These are phyloP conservation scores for Amphipoea lucens DNA, from an alignment of 2,888 invertebrate genomes.

Conservation along the genomic window DNA sequence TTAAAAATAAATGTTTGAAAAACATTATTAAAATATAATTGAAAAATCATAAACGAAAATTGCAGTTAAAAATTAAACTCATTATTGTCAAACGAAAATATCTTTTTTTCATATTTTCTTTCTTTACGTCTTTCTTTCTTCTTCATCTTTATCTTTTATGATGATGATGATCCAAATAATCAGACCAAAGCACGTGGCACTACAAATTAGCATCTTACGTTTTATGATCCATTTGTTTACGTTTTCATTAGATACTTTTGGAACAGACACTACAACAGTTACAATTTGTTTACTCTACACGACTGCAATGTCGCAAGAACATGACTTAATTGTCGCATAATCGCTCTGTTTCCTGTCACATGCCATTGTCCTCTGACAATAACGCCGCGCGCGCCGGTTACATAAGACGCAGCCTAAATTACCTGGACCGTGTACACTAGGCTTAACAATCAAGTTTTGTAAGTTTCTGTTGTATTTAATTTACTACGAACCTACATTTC, in stretches of 20 bases:
- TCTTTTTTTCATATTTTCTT: too few relatives aligned
- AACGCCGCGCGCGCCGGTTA: conserved; percentile 64
- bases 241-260: not conserved
- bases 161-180: not conserved
- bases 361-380: conserved; percentile 80
- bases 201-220: not conserved
- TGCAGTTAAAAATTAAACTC: not conserved
- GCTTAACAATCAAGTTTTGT: conserved; percentile 37
- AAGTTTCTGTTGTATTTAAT: conserved; percentile 22
- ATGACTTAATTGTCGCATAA: conserved; percentile 72
- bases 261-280: not conserved
- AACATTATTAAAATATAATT: not conserved
- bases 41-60: not conserved
- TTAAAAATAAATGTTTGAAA: too few relatives aligned
- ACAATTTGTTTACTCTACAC: conserved; percentile 18
- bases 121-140: too few relatives aligned
- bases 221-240: not conserved
- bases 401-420: conserved; percentile 75
- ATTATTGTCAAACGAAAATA: not conserved
- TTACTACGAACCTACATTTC: conserved; percentile 8
- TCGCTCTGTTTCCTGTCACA: conserved; percentile 72
- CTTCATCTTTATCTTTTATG: too few relatives aligned
- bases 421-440: conserved; percentile 66
- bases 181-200: too few relatives aligned
- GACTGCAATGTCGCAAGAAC: conserved; percentile 37